A percentile compares a stretch with the other conserved stretches of the same genome.
phyloP scores from a whole-genome alignment of 2,797 vertebrate species.

The Tauraco hartlaubi region DNA sequence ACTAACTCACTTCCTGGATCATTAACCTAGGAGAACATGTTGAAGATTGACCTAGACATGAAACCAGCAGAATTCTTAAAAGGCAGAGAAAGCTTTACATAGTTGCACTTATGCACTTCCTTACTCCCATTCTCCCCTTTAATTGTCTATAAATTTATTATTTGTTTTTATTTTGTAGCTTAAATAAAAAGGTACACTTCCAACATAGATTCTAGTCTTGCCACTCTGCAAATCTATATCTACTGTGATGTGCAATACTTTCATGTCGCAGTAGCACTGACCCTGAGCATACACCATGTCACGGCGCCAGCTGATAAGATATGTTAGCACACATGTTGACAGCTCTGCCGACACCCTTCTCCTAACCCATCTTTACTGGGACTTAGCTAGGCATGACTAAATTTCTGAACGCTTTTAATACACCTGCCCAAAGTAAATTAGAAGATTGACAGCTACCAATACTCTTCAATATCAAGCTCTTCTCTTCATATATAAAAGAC shows the following conservation, averaged over 20 bases:
- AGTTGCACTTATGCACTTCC: not conserved
- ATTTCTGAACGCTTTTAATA: not conserved
- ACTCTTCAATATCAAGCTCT: not conserved
- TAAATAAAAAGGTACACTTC: not conserved
- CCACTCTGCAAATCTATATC: not conserved
- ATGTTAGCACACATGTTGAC: not conserved
- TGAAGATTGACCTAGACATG: not conserved
- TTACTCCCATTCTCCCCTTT: not conserved
- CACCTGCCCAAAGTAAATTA: not conserved
- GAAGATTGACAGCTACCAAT: not conserved
- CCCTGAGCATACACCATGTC: not conserved
- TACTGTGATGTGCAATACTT: not conserved
- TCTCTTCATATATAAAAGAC: not conserved
- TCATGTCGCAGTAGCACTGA: not conserved
- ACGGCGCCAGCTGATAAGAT: not conserved
- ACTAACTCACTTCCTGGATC: not conserved
- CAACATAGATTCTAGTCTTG: not conserved
- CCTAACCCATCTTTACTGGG: not conserved
- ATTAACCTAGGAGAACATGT: not conserved
- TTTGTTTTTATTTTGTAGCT: not conserved
- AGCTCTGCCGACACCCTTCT: not conserved
- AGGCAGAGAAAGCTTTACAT: not conserved
- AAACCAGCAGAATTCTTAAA: slow-evolving; percentile 40
- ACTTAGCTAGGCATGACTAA: not conserved
- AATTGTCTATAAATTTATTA: not conserved